Base-by-base conservation (phyloP, 2,888 invertebrate species). In the Emmelina monodactyla region DNA sequence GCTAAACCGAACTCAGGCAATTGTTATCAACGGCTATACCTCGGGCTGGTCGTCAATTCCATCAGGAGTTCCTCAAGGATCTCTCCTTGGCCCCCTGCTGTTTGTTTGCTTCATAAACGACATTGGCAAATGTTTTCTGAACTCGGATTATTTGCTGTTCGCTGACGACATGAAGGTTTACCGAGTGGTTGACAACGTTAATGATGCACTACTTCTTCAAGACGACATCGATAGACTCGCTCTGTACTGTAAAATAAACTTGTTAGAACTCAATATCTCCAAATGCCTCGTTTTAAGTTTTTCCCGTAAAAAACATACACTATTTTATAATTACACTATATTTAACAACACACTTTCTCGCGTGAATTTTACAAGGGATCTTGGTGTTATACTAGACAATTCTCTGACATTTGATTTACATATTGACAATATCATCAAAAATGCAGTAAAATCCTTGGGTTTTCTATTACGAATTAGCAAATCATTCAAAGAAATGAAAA, bases 41-140 rank as follows among this genome's bases (percentile, higher is more conserved):
- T 32, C 16, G 9, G 22, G 15, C 9, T 4, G 13, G 2, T n/a
- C 32, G 16, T 9, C 3, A 11, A 16, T 19, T 16, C n/a, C 22
- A 2, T 31, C 31, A 16, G 31, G 28, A 14, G 32, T 37, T 2
- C 32, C 30, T 1, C 29, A 34, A 12, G 31, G 37, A 3, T 29
- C 32, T 13, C 3, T 22, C 10, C 16, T 37, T 16, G 16, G 37
- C 15, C 34, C 32, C 19, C 4, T 32, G 7, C 14, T 32, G 12
- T 32, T 34, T 25, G 32, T 22, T n/a, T 12, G 32, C 12, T 25
- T 37, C 28, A 14, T 39, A 5, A n/a, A 35, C 7, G 22, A 39
- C 14, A 36, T 36, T 9, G 16, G 4, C 16, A 11, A 15, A 10
- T 36, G 39, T 29, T 38, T 37, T n/a, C 19, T 25, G 14, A n/a